Conservation (phyloP, 2,888 invertebrate species). For the Drosophila tanythrix region DNA sequence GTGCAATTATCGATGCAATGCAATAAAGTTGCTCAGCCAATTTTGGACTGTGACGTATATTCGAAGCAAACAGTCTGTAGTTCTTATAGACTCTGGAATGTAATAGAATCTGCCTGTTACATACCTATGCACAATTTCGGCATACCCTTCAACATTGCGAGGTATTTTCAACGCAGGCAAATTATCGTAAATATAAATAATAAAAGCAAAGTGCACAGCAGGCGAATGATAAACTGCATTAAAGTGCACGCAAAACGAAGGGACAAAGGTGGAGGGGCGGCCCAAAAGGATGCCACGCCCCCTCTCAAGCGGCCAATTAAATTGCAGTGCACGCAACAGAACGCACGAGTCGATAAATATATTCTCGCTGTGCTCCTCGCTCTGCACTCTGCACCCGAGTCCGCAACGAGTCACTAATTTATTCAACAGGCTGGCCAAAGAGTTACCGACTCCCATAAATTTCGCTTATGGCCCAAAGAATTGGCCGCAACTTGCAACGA, state of each 20-base stretch:
- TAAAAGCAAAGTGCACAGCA: conserved; percentile 71
- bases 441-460: conserved; percentile 38
- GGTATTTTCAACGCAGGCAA: conserved; percentile 42
- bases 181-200: conserved; percentile 79
- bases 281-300: conserved; percentile 55
- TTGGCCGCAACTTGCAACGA: conserved; percentile 39
- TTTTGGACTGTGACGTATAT: neutral
- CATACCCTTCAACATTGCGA: neutral
- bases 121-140: neutral
- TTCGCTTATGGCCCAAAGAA: conserved; percentile 23
- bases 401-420: conserved; percentile 62
- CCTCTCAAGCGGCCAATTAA: conserved; percentile 55
- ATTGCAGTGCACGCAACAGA: conserved; percentile 78
- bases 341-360: conserved; percentile 79
- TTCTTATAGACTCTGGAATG: neutral
- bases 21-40: neutral
- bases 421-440: conserved; percentile 56
- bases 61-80: neutral
- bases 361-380: conserved; percentile 15
- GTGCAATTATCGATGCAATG: neutral
- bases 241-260: conserved; percentile 66
- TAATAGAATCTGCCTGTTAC: neutral
- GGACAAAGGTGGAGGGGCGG: conserved; percentile 11
- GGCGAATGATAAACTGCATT: conserved; percentile 76
- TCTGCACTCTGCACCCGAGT: conserved; percentile 30